Evolutionary conservation across 2,113 vertebrate species (phyloP).

Genomic region (Saccopteryx bilineata): DNA sequence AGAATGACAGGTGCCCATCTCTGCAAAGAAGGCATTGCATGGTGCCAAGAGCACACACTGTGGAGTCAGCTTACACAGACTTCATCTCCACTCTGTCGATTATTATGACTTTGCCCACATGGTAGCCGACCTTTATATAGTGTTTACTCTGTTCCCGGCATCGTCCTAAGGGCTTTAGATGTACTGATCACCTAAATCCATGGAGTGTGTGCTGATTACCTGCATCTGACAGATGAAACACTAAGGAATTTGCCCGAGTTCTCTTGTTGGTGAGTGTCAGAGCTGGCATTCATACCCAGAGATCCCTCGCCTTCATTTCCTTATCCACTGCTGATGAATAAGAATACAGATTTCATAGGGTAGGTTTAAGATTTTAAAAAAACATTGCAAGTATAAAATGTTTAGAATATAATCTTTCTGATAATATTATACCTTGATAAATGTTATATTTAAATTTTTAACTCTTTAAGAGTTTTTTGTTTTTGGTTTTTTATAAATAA

Average conservation of each 20-base stretch:
- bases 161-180: not conserved
- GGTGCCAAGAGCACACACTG: not conserved
- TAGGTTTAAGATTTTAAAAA: slow-evolving; percentile 23
- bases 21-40: not conserved
- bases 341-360: not conserved
- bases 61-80: too few relatives aligned
- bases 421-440: not conserved
- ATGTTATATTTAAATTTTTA: slow-evolving; percentile 19
- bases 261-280: not conserved
- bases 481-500: too few relatives aligned
- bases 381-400: slow-evolving; percentile 20
- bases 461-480: not conserved
- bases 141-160: not conserved
- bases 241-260: not conserved
- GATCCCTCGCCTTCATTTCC: not conserved
- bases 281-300: not conserved
- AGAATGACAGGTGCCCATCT: not conserved
- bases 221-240: not conserved
- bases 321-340: not conserved
- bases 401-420: not conserved
- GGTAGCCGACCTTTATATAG: not conserved
- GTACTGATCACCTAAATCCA: not conserved
- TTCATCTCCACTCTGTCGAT: not conserved
- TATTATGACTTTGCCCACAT: not conserved
- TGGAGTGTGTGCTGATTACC: not conserved